Base-by-base conservation (phyloP, 2,113 vertebrate genomes). In the Thunnus thynnus region DNA sequence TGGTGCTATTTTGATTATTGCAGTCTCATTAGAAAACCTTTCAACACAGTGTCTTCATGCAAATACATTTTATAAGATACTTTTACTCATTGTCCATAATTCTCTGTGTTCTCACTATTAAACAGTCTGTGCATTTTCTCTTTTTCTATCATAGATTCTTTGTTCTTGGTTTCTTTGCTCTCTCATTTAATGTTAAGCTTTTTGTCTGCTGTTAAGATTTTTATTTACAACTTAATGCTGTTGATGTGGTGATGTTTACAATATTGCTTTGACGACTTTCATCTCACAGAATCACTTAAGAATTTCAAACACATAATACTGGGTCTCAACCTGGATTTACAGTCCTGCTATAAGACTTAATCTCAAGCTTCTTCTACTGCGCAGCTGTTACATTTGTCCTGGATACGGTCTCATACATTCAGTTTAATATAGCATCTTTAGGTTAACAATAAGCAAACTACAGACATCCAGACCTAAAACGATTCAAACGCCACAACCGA, bases 351-450 rank as follows among this genome's bases (percentile, higher is more conserved):
- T 22, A 6, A 12, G 5, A 32, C 17, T 44, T n/a, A 12, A 61
- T 60, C 25, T 58, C 13, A 41, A 50, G 54, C 27, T 51, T n/a
- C 16, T 27, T 61, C 7, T 30, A 13, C 30, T 18, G 12, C 17
- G 7, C 13, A 22, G 46, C 22, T 46, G 9, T 13, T 20, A 30
- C 7, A 27, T 51, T 58, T 47, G 2, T 50, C 65, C 32, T 27
- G 0, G 44, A 56, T n/a, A 0, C 55, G 44, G n/a, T 58, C 3
- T 68, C 63, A 27, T 30, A 30, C 18, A 22, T 3, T 32, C 12
- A 47, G 13, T n/a, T 75, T 57, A 16, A 58, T 56, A 22, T 5
- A 30, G 73, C n/a, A 61, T 36, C 65, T 70, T 69, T 25, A 61
- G 12, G 8, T 67, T 57, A 36, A 62, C 36, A 50, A 60, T 5